Evolutionary conservation across 2,113 vertebrate species (phyloP), one percentile per base, ranked within the genome.

Genomic region (Seriola aureovittata): DNA sequence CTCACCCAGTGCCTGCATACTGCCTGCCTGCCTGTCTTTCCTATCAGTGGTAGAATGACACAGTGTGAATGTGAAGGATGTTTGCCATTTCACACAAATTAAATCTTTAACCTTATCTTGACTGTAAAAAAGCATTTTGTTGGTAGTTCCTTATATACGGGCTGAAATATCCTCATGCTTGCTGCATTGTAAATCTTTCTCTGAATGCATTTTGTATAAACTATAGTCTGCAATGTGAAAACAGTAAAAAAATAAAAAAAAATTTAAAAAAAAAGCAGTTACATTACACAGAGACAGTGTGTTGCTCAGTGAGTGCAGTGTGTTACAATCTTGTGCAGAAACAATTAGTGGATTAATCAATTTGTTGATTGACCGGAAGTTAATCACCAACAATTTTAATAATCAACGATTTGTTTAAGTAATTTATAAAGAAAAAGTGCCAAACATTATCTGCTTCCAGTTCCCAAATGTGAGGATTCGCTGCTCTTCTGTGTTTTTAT

Each of bases 1-100:
- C 54, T 81, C 57, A 63, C 17, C 66, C 58, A 44, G 65, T 40
- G 74, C 46, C 57, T 68, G 11, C 63, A 81, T 54, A 58, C 50
- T 54, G 8, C 64, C 60, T 54, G 8, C 64, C 60, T 54, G 67
- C 40, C 38, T n/a, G 10, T 46, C 57, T 64, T 42, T 62, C 19
- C 13, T 17, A 13, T 52, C 42, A 58, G 52, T 54, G 40, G 5
- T 7, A 80, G 42, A 69, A 36, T 55, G 23, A 42, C 29, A 59
- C 52, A 48, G 10, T 57, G 17, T 25, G 25, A 78, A 54, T 46
- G 63, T 19, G 5, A 52, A 52, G n/a, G 5, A 36, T 71, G 19
- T 8, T 3, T 66, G 32, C 19, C 7, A 25, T 63, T 55, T 74
- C 17, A 50, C 40, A 55, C 25, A 1, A 38, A 32, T 21, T 0